These are phyloP conservation scores for Aurelia aurita DNA, from an alignment of 30 jellyfish, hydroid and myxozoan species.

Conservation along the genomic window DNA sequence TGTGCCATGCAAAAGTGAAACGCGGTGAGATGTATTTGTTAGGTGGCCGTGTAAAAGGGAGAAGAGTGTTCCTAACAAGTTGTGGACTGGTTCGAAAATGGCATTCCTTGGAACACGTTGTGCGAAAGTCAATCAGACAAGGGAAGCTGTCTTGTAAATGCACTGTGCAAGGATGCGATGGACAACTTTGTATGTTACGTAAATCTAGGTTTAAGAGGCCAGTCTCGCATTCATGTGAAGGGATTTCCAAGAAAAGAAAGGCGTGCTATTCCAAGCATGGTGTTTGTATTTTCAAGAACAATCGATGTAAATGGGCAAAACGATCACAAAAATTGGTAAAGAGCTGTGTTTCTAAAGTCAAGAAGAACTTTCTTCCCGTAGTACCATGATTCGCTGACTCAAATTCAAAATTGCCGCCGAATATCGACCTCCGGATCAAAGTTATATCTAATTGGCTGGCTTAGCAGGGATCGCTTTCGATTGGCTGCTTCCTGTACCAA, in stretches of 20 bases:
- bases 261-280: constrained; percentile 74
- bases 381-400: too few species aligned
- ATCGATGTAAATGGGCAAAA: constrained; percentile 81
- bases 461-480: too few species aligned
- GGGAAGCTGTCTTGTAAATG: constrained; percentile 80
- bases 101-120: constrained; percentile 66
- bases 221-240: constrained; percentile 81
- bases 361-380: not conserved
- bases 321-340: constrained; percentile 52
- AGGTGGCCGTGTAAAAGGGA: constrained; percentile 90
- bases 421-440: too few species aligned
- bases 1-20: constrained; percentile 84
- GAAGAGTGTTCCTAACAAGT: constrained; percentile 84
- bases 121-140: constrained; percentile 81
- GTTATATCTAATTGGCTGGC: too few species aligned
- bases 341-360: constrained; percentile 37
- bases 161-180: constrained; percentile 90
- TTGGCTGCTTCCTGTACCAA: too few species aligned
- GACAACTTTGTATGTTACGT: constrained; percentile 63
- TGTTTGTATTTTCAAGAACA: constrained; percentile 64
- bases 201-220: constrained; percentile 49
- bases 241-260: constrained; percentile 37
- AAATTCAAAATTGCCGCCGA: too few species aligned
- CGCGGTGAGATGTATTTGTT: constrained; percentile 64
- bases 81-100: constrained; percentile 84